A percentile compares a stretch with the other conserved stretches of the same genome.
phyloP scores from a whole-genome alignment of 2,888 invertebrate genomes.

The Punctoribates punctum region DNA sequence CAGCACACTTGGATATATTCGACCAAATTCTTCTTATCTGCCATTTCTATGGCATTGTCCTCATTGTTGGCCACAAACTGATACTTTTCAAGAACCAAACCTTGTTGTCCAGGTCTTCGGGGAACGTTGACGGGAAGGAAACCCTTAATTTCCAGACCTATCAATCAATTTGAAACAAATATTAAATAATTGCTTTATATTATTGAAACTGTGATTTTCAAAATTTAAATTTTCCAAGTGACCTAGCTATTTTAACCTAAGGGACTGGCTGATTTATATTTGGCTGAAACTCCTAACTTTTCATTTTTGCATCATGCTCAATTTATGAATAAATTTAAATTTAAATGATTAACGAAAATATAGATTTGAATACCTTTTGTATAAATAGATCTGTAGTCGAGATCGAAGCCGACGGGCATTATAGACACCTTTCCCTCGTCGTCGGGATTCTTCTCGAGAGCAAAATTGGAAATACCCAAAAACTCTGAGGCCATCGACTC shows the following conservation, averaged over 20 bases:
- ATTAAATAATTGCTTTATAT: too few relatives aligned
- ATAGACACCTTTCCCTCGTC: constrained; percentile 37
- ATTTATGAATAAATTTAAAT: too few relatives aligned
- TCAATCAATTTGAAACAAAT: too few relatives aligned
- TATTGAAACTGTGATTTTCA: too few relatives aligned
- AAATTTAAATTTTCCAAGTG: too few relatives aligned
- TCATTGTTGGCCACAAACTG: constrained; percentile 68
- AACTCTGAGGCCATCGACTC: constrained; percentile 22
- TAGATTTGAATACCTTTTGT: too few relatives aligned
- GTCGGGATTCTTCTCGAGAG: neutral
- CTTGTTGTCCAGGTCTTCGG: constrained; percentile 67
- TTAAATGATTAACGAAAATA: too few relatives aligned
- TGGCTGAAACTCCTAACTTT: too few relatives aligned
- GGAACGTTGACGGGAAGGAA: constrained; percentile 86
- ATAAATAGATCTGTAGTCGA: constrained; percentile 57
- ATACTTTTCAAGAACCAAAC: constrained; percentile 79
- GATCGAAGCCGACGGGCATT: constrained; percentile 48
- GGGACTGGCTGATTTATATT: too few relatives aligned
- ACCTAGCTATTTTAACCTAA: too few relatives aligned
- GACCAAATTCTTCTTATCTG: constrained; percentile 43
- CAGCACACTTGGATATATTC: constrained; percentile 48
- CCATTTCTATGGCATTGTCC: constrained; percentile 39
- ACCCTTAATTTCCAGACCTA: constrained; percentile 80
- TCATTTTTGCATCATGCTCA: too few relatives aligned
- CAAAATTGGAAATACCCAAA: constrained; percentile 18